phyloP scores from a whole-genome alignment of 1,140 invertebrate species.

The Aphelenchoides avenae region DNA sequence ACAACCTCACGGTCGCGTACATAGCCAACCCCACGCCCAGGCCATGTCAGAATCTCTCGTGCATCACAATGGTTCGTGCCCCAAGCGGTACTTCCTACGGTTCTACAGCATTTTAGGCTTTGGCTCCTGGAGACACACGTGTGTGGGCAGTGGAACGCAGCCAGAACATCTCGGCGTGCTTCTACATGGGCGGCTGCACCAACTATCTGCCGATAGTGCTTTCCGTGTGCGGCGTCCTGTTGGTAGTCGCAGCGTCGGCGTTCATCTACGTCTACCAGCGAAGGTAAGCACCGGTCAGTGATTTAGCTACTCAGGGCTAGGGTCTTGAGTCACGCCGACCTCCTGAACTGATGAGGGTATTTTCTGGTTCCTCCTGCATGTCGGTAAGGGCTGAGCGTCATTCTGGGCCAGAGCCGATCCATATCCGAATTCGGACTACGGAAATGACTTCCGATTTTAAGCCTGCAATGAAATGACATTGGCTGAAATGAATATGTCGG shows the following conservation, averaged over 20 bases:
- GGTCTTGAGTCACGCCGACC: too few relatives aligned
- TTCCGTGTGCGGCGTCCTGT: conserved; percentile 8
- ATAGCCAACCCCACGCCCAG: conserved; percentile 5
- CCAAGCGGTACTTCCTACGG: neutral
- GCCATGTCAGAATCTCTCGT: neutral
- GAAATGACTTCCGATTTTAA: too few relatives aligned
- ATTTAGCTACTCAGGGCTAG: neutral
- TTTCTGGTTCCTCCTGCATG: too few relatives aligned
- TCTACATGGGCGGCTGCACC: conserved; percentile 37
- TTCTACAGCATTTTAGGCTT: conserved; percentile 5
- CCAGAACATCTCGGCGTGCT: conserved; percentile 29
- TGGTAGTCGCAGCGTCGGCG: conserved; percentile 14
- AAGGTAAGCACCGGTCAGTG: conserved; percentile 18
- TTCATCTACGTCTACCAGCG: conserved; percentile 32
- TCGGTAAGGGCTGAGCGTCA: too few relatives aligned
- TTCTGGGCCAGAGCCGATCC: too few relatives aligned
- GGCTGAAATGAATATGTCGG: too few relatives aligned
- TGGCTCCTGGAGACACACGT: conserved; percentile 9
- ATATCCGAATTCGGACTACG: too few relatives aligned
- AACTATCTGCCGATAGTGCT: conserved; percentile 25
- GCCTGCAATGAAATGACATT: too few relatives aligned
- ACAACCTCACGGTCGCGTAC: conserved; percentile 17
- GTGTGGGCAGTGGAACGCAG: conserved; percentile 17
- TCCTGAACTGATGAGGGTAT: too few relatives aligned
- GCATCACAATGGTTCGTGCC: conserved; percentile 11